phyloP scores from a whole-genome alignment of 2,797 vertebrate species.

The Girardinus metallicus region DNA sequence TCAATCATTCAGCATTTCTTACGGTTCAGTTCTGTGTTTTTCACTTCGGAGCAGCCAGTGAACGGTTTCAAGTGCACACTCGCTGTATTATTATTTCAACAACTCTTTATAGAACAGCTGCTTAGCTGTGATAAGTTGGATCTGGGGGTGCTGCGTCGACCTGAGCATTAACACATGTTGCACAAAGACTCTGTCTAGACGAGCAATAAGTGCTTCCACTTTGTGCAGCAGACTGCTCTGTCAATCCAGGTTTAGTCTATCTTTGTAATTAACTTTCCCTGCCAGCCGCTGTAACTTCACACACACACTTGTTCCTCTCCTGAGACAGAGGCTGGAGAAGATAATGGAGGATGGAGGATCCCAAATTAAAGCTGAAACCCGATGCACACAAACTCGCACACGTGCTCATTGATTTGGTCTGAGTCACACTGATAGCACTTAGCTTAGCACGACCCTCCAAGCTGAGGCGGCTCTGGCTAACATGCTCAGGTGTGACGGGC shows the following conservation, averaged over 20 bases:
- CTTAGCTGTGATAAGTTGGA: neutral
- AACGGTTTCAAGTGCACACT: neutral
- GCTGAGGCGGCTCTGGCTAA: neutral
- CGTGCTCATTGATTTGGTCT: constrained; percentile 21
- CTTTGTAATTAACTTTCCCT: constrained; percentile 26
- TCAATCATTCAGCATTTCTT: neutral
- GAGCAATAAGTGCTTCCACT: constrained; percentile 25
- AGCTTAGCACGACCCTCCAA: neutral
- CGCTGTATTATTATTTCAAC: neutral
- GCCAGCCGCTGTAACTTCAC: neutral
- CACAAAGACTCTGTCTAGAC: constrained; percentile 39
- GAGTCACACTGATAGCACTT: constrained; percentile 29
- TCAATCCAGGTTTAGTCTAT: constrained; percentile 22
- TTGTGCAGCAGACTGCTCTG: constrained; percentile 1
- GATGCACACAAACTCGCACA: constrained; percentile 13
- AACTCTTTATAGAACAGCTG: neutral
- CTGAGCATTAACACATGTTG: constrained; percentile 13
- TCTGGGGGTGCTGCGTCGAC: constrained; percentile 4
- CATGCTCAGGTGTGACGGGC: constrained; percentile 8
- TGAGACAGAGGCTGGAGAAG: constrained; percentile 35
- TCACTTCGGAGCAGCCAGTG: neutral
- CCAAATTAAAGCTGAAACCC: constrained; percentile 26
- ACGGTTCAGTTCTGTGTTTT: neutral
- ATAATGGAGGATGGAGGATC: constrained; percentile 31
- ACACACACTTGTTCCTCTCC: neutral